A percentile compares a stretch with the other conserved stretches of the same genome.
Evolutionary conservation across 2,797 vertebrate species (phyloP).

Genomic region (Cossypha polioptera): DNA sequence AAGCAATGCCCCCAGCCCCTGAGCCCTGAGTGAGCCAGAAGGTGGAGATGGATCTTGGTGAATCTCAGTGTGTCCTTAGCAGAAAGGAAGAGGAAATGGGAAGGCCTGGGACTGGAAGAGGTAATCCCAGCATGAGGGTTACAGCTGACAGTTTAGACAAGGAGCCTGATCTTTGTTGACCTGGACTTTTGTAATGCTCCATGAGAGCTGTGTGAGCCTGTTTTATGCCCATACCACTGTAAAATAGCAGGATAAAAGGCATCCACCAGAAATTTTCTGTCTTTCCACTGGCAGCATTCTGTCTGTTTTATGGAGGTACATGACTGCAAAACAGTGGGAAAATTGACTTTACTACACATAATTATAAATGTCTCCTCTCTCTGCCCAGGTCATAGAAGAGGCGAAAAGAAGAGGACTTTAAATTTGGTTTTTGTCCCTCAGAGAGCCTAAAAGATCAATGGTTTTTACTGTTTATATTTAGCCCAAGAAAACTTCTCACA

Average conservation of each 20-base stretch:
- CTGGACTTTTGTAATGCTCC: not conserved
- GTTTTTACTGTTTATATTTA: not conserved
- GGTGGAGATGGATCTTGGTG: not conserved
- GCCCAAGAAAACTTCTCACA: not conserved
- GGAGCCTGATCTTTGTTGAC: not conserved
- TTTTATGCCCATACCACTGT: not conserved
- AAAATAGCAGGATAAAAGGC: not conserved
- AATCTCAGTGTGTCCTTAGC: not conserved
- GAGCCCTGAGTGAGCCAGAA: not conserved
- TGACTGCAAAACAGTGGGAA: not conserved
- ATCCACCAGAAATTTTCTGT: not conserved
- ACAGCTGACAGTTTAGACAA: not conserved
- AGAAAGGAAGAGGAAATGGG: not conserved
- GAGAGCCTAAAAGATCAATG: not conserved
- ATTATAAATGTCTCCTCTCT: not conserved
- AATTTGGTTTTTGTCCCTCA: not conserved
- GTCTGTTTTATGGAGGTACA: not conserved
- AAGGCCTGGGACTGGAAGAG: not conserved
- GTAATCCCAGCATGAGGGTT: not conserved
- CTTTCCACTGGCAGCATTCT: not conserved
- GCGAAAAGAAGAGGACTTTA: not conserved
- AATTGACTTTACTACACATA: not conserved
- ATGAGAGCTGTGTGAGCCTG: not conserved
- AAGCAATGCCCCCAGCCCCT: not conserved
- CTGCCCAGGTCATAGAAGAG: not conserved